Conservation (phyloP, 1,140 invertebrate genomes). For the Lasioglossum albipes region DNA sequence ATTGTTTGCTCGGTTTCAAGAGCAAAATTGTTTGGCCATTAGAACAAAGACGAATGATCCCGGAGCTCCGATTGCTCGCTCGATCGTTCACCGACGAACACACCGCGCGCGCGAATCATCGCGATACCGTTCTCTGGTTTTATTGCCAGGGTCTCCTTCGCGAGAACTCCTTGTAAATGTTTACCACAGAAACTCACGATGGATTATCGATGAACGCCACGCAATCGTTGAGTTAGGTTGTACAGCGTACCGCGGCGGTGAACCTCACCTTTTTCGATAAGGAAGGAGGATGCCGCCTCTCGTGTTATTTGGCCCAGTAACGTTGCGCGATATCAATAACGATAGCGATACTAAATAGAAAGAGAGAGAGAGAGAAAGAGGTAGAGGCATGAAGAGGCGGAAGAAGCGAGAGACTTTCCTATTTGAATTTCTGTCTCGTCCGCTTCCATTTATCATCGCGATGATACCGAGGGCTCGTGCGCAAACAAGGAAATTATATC, state of each 20-base stretch:
- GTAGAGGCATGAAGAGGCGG: background rate
- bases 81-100: background rate
- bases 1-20: background rate
- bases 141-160: background rate
- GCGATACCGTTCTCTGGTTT: slow-evolving; percentile 1
- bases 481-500: background rate
- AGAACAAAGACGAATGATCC: background rate
- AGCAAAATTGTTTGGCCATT: background rate
- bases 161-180: background rate
- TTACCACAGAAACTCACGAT: background rate
- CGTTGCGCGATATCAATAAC: background rate
- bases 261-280: slow-evolving; percentile 24
- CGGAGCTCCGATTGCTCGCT: background rate
- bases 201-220: background rate
- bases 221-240: background rate
- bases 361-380: too few relatives aligned
- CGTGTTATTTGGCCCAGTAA: background rate
- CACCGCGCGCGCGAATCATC: background rate
- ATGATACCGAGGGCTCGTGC: background rate
- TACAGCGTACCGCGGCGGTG: background rate
- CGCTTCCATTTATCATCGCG: slow-evolving; percentile 3
- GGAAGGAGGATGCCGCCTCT: background rate
- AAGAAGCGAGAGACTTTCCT: background rate
- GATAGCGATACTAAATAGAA: background rate
- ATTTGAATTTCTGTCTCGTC: background rate